Percentiles rank a stretch among this genome's conserved stretches.
phyloP scores from a whole-genome alignment of 2,797 vertebrate genomes.

The Lerista edwardsae region DNA sequence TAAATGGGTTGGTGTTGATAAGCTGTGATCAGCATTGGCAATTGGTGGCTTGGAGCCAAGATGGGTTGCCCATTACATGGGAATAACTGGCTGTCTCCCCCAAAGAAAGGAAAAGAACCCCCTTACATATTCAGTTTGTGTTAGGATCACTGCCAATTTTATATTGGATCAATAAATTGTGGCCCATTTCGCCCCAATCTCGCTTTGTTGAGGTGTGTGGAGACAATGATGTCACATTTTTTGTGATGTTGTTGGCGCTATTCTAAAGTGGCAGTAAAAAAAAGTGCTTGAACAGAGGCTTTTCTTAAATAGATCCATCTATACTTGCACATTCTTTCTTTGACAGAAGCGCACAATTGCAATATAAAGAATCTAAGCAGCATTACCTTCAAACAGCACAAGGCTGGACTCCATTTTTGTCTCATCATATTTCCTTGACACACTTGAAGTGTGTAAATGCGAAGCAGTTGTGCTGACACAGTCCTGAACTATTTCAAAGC shows the following conservation, averaged over 20 bases:
- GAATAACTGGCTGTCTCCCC: too few relatives aligned
- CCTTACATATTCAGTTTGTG: too few relatives aligned
- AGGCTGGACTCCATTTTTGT: conserved; percentile 9
- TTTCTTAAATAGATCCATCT: background rate
- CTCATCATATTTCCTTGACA: conserved; percentile 33
- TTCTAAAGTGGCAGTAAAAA: conserved; percentile 48
- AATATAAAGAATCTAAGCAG: conserved; percentile 17
- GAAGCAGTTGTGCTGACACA: conserved; percentile 22
- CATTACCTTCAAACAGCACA: background rate
- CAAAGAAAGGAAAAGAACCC: too few relatives aligned
- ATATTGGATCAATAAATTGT: background rate
- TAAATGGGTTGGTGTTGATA: too few relatives aligned
- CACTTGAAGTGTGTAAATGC: background rate
- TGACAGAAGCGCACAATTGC: conserved; percentile 5
- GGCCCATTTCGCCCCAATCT: too few relatives aligned
- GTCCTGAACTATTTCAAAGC: conserved; percentile 26
- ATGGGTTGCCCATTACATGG: too few relatives aligned
- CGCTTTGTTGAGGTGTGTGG: too few relatives aligned
- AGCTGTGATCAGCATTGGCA: too few relatives aligned
- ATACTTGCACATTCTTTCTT: background rate
- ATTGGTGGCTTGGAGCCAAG: too few relatives aligned
- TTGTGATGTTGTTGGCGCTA: conserved; percentile 31
- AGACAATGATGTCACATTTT: conserved; percentile 1
- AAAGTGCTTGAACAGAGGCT: background rate
- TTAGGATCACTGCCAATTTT: too few relatives aligned